Evolutionary conservation across 23 tunicate genomes (phyloP), one percentile per base, ranked within the genome.

Genomic region (Phallusia fumigata): DNA sequence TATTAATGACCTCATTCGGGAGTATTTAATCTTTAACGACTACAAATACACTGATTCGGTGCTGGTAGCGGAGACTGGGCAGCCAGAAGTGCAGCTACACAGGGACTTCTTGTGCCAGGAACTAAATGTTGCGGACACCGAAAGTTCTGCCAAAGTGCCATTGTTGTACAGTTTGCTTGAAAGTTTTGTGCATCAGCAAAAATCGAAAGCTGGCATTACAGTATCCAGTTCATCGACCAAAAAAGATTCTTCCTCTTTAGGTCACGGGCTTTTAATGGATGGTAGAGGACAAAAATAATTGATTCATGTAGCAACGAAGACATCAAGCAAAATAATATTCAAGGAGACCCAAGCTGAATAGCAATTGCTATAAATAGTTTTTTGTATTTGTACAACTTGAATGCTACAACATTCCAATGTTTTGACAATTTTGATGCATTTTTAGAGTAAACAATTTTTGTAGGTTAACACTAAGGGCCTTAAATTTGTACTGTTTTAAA

Each of bases 1-100:
- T 36, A 89, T 88, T 0, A 94, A 94, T 79, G 98, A 94, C 75
- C 86, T 94, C 12, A 94, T 94, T 31, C 49, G 98, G 31, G 98
- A 94, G 69, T 94, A 94, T 80, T 85, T 94, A 35, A 79, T 64
- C 31, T 94, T 85, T 77, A 94, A 94, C 80, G 83, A 86, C 26
- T 94, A 94, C 84, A 94, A 94, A 52, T 94, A 89, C 82, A 65
- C 98, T 22, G 94, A 86, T 81, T 86, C 98, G 0, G 98, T 94
- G 19, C 76, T 94, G 64, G 94, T 94, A 18, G 90, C 93, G 45
- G 98, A 94, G 64, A 64, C 98, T 44, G 98, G 98, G 5, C 98
- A 94, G 52, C 94, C 94, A 30, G 75, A 80, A 47, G 88, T 80
- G 0, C 93, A 86, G 53, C 83, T 94, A 13, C 94, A 89, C 31